Evolutionary conservation across 2,797 vertebrate genomes (phyloP).

Genomic region (Oryzias sinensis): DNA sequence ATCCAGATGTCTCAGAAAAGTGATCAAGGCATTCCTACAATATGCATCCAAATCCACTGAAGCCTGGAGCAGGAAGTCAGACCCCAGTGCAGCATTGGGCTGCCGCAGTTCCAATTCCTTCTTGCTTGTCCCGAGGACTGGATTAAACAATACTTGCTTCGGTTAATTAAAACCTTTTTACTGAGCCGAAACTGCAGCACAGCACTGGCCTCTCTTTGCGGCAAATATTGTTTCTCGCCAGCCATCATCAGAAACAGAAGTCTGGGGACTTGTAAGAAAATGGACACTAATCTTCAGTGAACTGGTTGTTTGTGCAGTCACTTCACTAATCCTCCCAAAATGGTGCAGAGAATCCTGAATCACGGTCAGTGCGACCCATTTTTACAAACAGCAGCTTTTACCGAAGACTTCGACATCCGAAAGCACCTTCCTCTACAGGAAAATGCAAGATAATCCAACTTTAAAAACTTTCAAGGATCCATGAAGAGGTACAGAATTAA

Average conservation of each 20-base stretch:
- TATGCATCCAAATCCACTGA: slow-evolving; percentile 29
- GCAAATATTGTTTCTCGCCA: slow-evolving; percentile 39
- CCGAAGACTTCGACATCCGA: slow-evolving; percentile 21
- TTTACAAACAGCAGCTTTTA: slow-evolving; percentile 31
- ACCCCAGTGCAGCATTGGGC: slow-evolving; percentile 14
- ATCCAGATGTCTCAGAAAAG: slow-evolving; percentile 33
- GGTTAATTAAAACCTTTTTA: slow-evolving; percentile 67
- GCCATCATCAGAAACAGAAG: slow-evolving; percentile 45
- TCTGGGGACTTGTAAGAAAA: slow-evolving; percentile 39
- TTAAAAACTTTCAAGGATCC: slow-evolving; percentile 13
- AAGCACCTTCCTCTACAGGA: slow-evolving; percentile 19
- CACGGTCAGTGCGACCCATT: slow-evolving; percentile 29
- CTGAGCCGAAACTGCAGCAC: slow-evolving; percentile 31
- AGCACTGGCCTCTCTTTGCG: slow-evolving; percentile 30
- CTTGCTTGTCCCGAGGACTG: slow-evolving; percentile 42
- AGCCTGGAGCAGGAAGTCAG: slow-evolving; percentile 24
- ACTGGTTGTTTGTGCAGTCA: slow-evolving; percentile 44
- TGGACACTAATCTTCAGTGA: slow-evolving; percentile 40
- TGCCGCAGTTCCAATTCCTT: slow-evolving; percentile 38
- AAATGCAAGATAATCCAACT: slow-evolving; percentile 19
- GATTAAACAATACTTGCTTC: slow-evolving; percentile 57
- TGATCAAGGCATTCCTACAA: slow-evolving; percentile 24
- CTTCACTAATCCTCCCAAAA: slow-evolving; percentile 43
- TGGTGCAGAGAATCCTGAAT: slow-evolving; percentile 35
- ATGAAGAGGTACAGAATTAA: too few species aligned